Evolutionary conservation across 2,888 invertebrate genomes (phyloP).

Genomic region (Apamea epomidion): DNA sequence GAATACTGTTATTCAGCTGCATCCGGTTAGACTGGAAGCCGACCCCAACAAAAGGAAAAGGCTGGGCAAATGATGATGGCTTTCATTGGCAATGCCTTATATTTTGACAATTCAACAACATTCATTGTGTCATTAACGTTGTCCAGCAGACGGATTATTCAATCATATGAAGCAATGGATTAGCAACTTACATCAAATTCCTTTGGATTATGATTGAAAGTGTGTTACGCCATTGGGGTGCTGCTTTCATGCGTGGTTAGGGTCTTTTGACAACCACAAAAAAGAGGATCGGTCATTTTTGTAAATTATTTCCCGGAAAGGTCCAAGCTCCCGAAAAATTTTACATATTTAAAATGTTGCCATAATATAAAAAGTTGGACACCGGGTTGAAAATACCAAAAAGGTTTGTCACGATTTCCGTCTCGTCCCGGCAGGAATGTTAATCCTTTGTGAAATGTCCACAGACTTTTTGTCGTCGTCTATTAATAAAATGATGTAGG

Average conservation of each 20-base stretch:
- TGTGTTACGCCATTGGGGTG: background rate
- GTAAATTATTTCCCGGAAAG: background rate
- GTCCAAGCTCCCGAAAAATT: background rate
- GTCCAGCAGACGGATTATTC: background rate
- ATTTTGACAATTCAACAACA: background rate
- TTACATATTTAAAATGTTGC: constrained; percentile 17
- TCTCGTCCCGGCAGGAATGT: constrained; percentile 15
- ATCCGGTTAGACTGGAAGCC: too few relatives aligned
- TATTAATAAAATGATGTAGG: constrained; percentile 6
- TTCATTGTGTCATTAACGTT: background rate
- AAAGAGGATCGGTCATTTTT: background rate
- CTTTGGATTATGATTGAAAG: background rate
- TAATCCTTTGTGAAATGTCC: constrained; percentile 25
- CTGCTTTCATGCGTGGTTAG: background rate
- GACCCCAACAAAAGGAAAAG: too few relatives aligned
- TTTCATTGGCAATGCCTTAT: background rate
- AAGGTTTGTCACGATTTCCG: constrained; percentile 37
- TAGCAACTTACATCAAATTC: background rate
- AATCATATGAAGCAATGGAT: background rate
- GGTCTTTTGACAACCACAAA: background rate
- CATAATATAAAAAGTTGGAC: constrained; percentile 1
- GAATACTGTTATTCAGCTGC: too few relatives aligned
- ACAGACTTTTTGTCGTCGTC: constrained; percentile 4
- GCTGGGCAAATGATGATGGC: too few relatives aligned
- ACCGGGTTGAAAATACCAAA: constrained; percentile 5